phyloP scores from a whole-genome alignment of 2,113 vertebrate species.

The Rhinichthys klamathensis region DNA sequence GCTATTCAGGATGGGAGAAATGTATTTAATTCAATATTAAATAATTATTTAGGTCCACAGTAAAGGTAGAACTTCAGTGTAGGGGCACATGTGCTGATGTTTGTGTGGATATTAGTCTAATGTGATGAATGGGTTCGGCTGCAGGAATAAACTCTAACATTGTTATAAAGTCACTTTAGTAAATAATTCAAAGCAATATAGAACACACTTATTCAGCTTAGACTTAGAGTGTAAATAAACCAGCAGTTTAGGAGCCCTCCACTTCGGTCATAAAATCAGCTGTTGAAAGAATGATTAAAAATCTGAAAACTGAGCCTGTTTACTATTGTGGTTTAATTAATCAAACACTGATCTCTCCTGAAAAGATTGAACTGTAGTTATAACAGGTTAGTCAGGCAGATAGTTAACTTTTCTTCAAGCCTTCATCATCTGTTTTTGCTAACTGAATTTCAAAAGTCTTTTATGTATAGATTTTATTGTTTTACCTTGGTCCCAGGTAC shows the following conservation, averaged over 20 bases:
- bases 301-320: not conserved
- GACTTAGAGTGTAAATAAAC: not conserved
- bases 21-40: not conserved
- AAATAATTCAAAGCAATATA: not conserved
- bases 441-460: not conserved
- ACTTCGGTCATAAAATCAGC: not conserved
- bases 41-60: not conserved
- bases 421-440: not conserved
- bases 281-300: not conserved
- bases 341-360: not conserved
- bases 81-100: not conserved
- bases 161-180: not conserved
- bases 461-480: no score
- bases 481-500: no score
- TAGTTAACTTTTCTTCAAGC: not conserved
- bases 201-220: not conserved
- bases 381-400: not conserved
- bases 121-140: not conserved
- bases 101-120: not conserved
- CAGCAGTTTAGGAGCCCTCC: not conserved
- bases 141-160: slow-evolving; percentile 14
- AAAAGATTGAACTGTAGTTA: not conserved
- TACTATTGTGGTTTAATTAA: not conserved
- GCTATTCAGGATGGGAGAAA: not conserved
- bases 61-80: not conserved